A percentile compares a stretch with the other conserved stretches of the same genome.
Conservation (phyloP, 2,797 vertebrate species). For the Champsocephalus esox region DNA sequence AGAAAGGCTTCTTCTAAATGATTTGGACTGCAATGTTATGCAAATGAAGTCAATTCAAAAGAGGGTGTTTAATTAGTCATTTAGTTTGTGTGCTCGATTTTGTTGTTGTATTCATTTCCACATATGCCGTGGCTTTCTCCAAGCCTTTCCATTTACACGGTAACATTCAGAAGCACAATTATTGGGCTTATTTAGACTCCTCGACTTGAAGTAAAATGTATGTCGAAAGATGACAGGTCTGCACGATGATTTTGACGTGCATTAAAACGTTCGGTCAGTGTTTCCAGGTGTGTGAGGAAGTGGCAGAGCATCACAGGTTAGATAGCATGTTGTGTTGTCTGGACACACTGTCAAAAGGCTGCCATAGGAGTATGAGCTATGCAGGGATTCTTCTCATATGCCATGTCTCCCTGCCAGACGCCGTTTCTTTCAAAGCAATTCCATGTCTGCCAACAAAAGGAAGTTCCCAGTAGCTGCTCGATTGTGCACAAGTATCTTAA, state of each 20-base stretch:
- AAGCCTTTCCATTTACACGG: constrained; percentile 71
- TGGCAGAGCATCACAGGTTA: constrained; percentile 27
- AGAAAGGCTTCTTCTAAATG: constrained; percentile 27
- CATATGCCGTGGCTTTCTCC: constrained; percentile 85
- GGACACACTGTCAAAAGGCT: constrained; percentile 35
- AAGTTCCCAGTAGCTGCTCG: constrained; percentile 36
- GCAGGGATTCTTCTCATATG: constrained; percentile 26
- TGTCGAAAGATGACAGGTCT: constrained; percentile 28
- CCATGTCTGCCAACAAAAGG: constrained; percentile 49
- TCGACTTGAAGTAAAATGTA: constrained; percentile 15
- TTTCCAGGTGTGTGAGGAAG: constrained; percentile 1
- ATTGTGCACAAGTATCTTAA: constrained; percentile 6
- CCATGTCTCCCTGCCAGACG: constrained; percentile 41
- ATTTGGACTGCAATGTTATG: constrained; percentile 78
- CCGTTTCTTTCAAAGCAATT: constrained; percentile 48
- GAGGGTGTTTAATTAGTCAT: constrained; percentile 91
- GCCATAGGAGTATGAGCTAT: too few relatives aligned
- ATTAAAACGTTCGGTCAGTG: neutral
- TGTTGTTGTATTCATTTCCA: constrained; percentile 89
- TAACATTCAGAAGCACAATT: constrained; percentile 82
- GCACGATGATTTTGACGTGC: constrained; percentile 12
- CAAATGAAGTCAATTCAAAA: constrained; percentile 91
- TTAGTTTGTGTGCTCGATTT: constrained; percentile 89
- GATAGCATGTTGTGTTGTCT: constrained; percentile 38
- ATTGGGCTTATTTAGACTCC: constrained; percentile 32